Base-by-base conservation (phyloP, 23 tunicate species). In the Oikopleura dioica region DNA sequence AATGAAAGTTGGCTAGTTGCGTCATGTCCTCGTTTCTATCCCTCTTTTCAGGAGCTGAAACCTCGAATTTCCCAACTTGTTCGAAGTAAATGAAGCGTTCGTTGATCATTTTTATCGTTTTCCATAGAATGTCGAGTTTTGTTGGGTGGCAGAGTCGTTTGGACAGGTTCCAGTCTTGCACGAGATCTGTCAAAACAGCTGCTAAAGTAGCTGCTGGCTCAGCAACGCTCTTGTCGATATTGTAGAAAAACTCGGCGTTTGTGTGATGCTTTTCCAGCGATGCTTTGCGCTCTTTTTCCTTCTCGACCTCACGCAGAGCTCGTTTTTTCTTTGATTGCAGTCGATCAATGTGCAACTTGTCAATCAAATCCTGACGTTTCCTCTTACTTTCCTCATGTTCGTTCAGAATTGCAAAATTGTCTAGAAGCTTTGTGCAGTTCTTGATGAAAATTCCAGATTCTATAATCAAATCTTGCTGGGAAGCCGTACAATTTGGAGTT, bases 241-340 rank as follows among this genome's bases (percentile, higher is more conserved):
- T 63, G 72, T 12, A 63, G 33, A 63, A 63, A 28, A 63, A 63
- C 16, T 63, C 72, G 29, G 72, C 72, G 5, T 63, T 63, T 63
- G 16, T 31, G 33, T 63, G 72, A 63, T 63, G 72, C 26, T 28
- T 63, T 28, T 63, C 72, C 2, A 63, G 16, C 33, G 72, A 63
- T 2, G 16, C 33, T 63, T 63, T 63, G 2, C 72, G 72, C 26
- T 63, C 72, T 21, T 28, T 24, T 63, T 63, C 32, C 26, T 28
- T 23, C 26, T 63, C 72, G 16, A 12, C 5, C 72, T 63, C 5
- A 2, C 26, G 30, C 26, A 63, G 33, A 23, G 26, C 26, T 21
- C 72, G 72, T 16, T 31, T 23, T 28, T 63, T 63, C 33, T 31
- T 23, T 2, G 72, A 12, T 63, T 63, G 16, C 32, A 63, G 33